phyloP scores from a whole-genome alignment of 2,113 vertebrate species.

The Anarrhichthys ocellatus region DNA sequence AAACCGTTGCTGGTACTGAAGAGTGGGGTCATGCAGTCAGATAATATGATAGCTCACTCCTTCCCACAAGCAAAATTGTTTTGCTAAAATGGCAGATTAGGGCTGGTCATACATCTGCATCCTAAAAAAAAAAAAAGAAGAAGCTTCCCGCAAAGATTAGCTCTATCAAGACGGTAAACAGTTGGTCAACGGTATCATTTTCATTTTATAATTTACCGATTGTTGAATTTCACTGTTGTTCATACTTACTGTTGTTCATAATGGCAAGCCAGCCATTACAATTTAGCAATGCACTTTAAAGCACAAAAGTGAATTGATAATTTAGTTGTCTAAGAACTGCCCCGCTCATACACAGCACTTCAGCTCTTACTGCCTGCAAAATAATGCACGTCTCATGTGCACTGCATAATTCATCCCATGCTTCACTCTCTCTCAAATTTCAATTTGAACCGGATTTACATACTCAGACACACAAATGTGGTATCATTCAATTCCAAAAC shows the following conservation, averaged over 20 bases:
- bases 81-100: no score
- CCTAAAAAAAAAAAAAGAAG: not conserved
- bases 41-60: not conserved
- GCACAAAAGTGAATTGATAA: not conserved
- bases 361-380: constrained; percentile 20
- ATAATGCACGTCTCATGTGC: not conserved
- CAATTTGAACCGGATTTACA: not conserved
- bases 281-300: not conserved
- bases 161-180: not conserved
- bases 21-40: not conserved
- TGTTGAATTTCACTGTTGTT: not conserved
- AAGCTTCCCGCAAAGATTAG: not conserved
- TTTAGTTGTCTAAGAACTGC: not conserved
- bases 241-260: no score
- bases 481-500: not conserved
- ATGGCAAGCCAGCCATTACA: not conserved
- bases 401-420: constrained; percentile 9
- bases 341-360: constrained; percentile 1
- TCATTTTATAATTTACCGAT: not conserved
- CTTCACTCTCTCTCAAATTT: not conserved
- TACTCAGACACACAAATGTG: not conserved
- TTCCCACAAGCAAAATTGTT: not conserved
- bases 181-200: no score
- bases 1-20: not conserved
- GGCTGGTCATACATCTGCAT: not conserved